Base-by-base conservation (phyloP, 2,113 vertebrate species). In the Tragelaphus buxtoni region DNA sequence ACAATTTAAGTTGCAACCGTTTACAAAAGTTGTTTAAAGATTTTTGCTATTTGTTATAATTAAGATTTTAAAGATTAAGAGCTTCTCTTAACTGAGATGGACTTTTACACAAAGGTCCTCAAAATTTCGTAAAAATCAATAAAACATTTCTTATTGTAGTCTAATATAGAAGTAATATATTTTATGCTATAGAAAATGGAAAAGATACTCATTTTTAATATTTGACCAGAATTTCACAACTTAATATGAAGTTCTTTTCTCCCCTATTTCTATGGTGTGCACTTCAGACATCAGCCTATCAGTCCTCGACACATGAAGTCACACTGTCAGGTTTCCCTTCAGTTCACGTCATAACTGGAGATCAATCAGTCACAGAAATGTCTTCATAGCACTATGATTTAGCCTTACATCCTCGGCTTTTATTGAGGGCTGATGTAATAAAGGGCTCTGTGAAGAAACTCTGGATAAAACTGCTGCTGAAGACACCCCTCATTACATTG, bases 21-120 rank as follows among this genome's bases (percentile, higher is more conserved):
- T 97, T 87, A 79, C 14, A 91, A 91, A 96, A 94, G 32, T 60
- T 42, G 32, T 72, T 85, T 86, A 83, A 87, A 89, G 39, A 47
- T 18, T 63, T 53, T 85, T 95, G 32, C 28, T 93, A 81, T 30
- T 18, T 83, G 11, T 80, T 72, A 85, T 42, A 92, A 80, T 74
- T 86, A 88, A 92, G 58, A 58, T 65, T 94, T 95, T 95, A 42
- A 87, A 93, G 51, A 94, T 45, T 74, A 55, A 58, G 18, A 17
- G 4, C 7, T 45, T 90, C 39, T 4, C 84, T 95, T 93, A 93
- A 90, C 24, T 74, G 42, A 96, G 35, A 83, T 76, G 17, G 35
- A 63, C n/a, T 47, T 77, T 30, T 42, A 61, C 18, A 74, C n/a
- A 65, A 65, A 91, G 74, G 4, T 90, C 9, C n/a, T 65, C 39